These are phyloP conservation scores for Orchesella cincta DNA, from an alignment of 1,140 invertebrate genomes.

Conservation along the genomic window DNA sequence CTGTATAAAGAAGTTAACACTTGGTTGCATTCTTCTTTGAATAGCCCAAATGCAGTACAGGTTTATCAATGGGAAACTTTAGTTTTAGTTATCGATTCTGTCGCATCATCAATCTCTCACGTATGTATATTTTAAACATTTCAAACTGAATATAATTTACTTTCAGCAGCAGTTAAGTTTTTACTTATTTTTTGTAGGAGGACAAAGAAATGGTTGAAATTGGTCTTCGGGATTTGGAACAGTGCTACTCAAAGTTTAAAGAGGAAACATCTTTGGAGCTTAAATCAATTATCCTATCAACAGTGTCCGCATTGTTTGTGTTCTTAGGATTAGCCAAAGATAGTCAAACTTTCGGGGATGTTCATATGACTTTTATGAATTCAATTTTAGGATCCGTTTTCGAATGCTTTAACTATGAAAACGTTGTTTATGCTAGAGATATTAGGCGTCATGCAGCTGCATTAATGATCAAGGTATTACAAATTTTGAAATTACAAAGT, in stretches of 20 bases:
- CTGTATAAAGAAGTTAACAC: slow-evolving; percentile 39
- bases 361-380: slow-evolving; percentile 31
- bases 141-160: not conserved
- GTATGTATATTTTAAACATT: slow-evolving; percentile 31
- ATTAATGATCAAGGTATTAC: slow-evolving; percentile 43
- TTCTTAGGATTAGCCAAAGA: slow-evolving; percentile 36
- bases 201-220: slow-evolving; percentile 36
- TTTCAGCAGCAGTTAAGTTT: slow-evolving; percentile 11
- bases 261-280: slow-evolving; percentile 33
- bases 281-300: slow-evolving; percentile 45
- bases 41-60: slow-evolving; percentile 32
- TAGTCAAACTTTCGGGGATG: slow-evolving; percentile 22
- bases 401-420: slow-evolving; percentile 38
- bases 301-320: slow-evolving; percentile 43
- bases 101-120: slow-evolving; percentile 39
- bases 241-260: slow-evolving; percentile 35
- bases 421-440: slow-evolving; percentile 11
- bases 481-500: too few species aligned
- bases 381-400: slow-evolving; percentile 41
- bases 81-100: slow-evolving; percentile 37
- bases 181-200: slow-evolving; percentile 37
- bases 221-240: slow-evolving; percentile 39
- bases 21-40: slow-evolving; percentile 39
- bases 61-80: slow-evolving; percentile 44
- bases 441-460: slow-evolving; percentile 43